Evolutionary conservation across 1,140 invertebrate genomes (phyloP).

Genomic region (Littorina saxatilis): DNA sequence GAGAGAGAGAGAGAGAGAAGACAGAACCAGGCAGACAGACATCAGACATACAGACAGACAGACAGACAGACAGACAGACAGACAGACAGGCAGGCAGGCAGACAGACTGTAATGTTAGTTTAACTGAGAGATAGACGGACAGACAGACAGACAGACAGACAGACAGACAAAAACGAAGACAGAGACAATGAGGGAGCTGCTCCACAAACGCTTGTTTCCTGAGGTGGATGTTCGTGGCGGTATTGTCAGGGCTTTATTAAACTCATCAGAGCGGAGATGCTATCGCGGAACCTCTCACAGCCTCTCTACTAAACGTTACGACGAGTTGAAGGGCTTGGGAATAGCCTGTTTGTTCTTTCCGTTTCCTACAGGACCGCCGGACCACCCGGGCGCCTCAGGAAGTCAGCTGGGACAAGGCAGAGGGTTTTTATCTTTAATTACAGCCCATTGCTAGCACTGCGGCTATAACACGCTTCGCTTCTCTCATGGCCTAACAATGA

Average conservation of each 20-base stretch:
- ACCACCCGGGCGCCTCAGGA: neutral
- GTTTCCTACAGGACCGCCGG: neutral
- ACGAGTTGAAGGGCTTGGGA: neutral
- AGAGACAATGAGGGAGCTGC: too few relatives aligned
- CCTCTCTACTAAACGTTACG: neutral
- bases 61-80: too few relatives aligned
- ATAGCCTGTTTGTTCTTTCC: neutral
- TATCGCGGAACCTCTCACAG: neutral
- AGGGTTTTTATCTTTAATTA: constrained; percentile 3
- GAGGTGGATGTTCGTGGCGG: too few relatives aligned
- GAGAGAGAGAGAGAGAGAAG: too few relatives aligned
- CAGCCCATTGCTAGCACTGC: neutral
- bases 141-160: too few relatives aligned
- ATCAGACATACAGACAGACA: too few relatives aligned
- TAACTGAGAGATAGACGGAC: too few relatives aligned
- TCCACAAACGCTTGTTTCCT: too few relatives aligned
- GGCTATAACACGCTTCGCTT: neutral
- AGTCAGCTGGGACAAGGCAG: neutral
- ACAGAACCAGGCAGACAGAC: too few relatives aligned
- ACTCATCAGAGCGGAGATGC: neutral
- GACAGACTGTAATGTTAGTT: too few relatives aligned
- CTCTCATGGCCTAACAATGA: neutral
- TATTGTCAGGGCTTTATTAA: neutral
- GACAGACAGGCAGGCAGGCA: too few relatives aligned
- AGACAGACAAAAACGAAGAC: too few relatives aligned